phyloP scores from a whole-genome alignment of 2,113 vertebrate genomes.

The Hypocryptadius cinnamomeus region DNA sequence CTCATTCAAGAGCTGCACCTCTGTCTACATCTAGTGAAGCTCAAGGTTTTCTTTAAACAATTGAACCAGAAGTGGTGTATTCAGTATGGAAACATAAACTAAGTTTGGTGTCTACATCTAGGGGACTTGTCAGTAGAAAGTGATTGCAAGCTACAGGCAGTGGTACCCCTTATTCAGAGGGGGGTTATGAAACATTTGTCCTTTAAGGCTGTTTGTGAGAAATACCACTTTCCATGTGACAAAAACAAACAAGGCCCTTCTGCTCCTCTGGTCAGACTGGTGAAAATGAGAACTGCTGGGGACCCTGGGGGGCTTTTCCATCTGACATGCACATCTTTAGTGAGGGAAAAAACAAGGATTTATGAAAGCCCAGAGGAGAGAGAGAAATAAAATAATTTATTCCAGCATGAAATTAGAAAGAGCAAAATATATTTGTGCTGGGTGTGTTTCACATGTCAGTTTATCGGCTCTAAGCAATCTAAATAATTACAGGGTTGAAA shows the following conservation, averaged over 20 bases:
- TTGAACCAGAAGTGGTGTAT: background rate
- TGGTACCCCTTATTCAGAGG: background rate
- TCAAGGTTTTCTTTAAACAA: background rate
- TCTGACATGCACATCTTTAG: background rate
- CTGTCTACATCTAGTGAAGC: background rate
- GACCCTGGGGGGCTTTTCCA: background rate
- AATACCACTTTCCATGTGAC: background rate
- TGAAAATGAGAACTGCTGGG: background rate
- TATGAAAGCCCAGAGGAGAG: background rate
- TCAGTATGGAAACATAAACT: background rate
- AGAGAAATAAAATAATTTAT: background rate
- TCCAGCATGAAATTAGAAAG: background rate
- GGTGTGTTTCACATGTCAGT: constrained; percentile 9
- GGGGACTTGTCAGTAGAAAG: background rate
- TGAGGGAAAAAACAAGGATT: background rate
- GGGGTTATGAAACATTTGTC: background rate
- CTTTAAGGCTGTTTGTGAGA: background rate
- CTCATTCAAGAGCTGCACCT: background rate
- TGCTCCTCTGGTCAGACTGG: background rate
- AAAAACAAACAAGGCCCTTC: background rate
- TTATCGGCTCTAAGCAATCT: background rate
- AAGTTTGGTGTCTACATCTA: background rate
- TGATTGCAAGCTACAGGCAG: background rate
- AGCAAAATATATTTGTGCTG: background rate
- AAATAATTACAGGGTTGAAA: constrained; percentile 32